phyloP scores from a whole-genome alignment of 2,888 invertebrate genomes.

The Thelaira solivaga region DNA sequence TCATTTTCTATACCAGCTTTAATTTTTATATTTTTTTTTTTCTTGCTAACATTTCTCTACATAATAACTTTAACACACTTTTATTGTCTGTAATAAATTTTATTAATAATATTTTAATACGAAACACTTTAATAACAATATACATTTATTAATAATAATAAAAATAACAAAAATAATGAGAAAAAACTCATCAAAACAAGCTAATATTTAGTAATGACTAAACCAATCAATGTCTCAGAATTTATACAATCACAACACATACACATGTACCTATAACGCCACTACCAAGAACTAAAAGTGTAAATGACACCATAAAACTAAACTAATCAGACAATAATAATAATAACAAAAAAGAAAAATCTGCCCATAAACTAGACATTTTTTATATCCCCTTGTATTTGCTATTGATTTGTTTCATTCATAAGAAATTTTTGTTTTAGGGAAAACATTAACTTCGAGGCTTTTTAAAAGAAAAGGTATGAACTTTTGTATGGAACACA shows the following conservation, averaged over 20 bases:
- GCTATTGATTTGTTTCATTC: background rate
- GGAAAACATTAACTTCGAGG: background rate
- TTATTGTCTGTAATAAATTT: conserved; percentile 33
- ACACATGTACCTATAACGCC: background rate
- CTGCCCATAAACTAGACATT: background rate
- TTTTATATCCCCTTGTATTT: background rate
- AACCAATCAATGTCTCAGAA: conserved; percentile 46
- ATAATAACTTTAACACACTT: conserved; percentile 21
- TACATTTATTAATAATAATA: conserved; percentile 15
- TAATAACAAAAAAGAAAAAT: background rate
- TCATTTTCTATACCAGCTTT: too few species aligned
- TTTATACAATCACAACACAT: background rate
- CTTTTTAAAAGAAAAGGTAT: too few species aligned
- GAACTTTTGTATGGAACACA: too few species aligned
- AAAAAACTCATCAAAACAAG: conserved; percentile 51
- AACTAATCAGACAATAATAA: conserved; percentile 5
- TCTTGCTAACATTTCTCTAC: too few species aligned
- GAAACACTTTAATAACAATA: conserved; percentile 16
- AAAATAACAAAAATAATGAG: conserved; percentile 52
- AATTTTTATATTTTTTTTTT: too few species aligned
- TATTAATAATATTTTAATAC: conserved; percentile 37
- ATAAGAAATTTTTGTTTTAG: background rate
- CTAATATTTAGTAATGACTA: conserved; percentile 32
- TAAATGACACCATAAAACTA: conserved; percentile 19
- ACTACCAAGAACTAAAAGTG: conserved; percentile 34